Base-by-base conservation (phyloP, 2,797 vertebrate genomes). In the Sebastes paucispinis region DNA sequence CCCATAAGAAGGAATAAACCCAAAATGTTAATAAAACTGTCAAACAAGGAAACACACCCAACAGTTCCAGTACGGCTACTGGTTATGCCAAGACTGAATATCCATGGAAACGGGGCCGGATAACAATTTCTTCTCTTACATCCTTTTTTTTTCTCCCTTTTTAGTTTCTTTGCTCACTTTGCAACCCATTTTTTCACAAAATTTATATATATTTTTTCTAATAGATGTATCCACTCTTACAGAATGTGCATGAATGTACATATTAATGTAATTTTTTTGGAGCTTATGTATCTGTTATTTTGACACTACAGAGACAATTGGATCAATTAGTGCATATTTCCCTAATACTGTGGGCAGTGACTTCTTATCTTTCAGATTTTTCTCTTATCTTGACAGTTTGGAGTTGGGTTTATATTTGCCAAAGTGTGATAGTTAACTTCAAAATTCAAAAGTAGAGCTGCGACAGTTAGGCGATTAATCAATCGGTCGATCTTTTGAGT, bases 1-100 rank as follows among this genome's bases (percentile, higher is more conserved):
- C 81, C 62, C 80, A 63, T 50, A 63, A 82, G 62, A 63, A 13
- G 58, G 24, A 70, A 65, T 69, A 16, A 72, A 85, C 59, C 62
- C 32, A 63, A 67, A 24, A 87, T 58, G 55, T 79, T 73, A 74
- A 79, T 81, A 77, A 84, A 85, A 74, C 70, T 64, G 71, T 80
- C 63, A 80, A 69, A 73, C 39, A 60, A 7, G 27, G 4, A 60
- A 79, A 81, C 73, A 63, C 65, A 52, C 74, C 73, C 83, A 52
- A 25, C 11, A 36, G 64, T 71, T 88, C 80, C 79, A 68, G 59
- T 66, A 54, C 22, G 24, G 31, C 34, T 52, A 16, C 63, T 71
- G 39, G 66, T 75, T 59, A 60, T 73, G 79, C 81, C 82, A 88
- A 75, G 34, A 69, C 31, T 50, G 34, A 20, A 70, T 69, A 54